These are phyloP conservation scores for Allygus modestus DNA, from an alignment of 2,888 invertebrate species.

Conservation along the genomic window DNA sequence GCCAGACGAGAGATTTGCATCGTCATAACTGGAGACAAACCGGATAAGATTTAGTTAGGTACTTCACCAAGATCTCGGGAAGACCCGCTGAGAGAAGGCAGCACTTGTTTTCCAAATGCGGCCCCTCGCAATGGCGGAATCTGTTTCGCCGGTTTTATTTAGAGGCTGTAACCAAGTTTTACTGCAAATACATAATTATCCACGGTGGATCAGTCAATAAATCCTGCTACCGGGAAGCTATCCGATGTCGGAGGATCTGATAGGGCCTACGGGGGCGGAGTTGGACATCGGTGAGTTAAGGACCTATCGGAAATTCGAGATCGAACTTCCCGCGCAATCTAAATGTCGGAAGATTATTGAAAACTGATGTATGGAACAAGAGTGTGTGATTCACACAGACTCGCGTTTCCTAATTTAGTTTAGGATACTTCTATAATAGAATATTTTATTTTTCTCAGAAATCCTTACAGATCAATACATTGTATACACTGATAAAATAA, in stretches of 20 bases:
- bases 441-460: too few species aligned
- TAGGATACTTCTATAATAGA: too few species aligned
- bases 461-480: too few species aligned
- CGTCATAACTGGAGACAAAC: too few species aligned
- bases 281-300: not conserved
- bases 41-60: not conserved
- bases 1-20: too few species aligned
- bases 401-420: too few species aligned
- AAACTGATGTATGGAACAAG: too few species aligned
- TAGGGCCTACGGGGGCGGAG: not conserved
- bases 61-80: too few species aligned
- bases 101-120: not conserved
- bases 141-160: not conserved
- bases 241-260: not conserved
- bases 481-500: too few species aligned
- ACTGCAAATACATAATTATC: constrained; percentile 1
- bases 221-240: not conserved
- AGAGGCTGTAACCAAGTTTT: not conserved
- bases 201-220: not conserved
- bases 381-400: too few species aligned
- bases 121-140: not conserved
- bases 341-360: too few species aligned
- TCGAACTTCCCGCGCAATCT: not conserved
- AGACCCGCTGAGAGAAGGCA: not conserved
- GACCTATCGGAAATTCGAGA: not conserved